Conservation (phyloP, 2,113 vertebrate species). For the Mionectes macconnelli region DNA sequence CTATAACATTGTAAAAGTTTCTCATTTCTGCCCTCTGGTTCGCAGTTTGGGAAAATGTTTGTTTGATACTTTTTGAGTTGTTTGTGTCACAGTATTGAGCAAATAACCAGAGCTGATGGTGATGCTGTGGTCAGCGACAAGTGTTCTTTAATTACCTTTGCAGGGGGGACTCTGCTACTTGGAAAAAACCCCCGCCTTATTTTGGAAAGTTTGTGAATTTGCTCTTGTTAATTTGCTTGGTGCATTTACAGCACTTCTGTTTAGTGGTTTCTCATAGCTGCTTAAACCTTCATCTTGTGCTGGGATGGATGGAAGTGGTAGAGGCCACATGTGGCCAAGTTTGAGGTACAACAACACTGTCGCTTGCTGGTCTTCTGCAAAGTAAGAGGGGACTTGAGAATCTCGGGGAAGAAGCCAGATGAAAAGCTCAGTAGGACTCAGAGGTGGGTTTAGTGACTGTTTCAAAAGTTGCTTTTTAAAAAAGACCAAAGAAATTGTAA, state of each 20-base stretch:
- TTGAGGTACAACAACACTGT: neutral
- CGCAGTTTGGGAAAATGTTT: neutral
- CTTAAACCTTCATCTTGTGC: neutral
- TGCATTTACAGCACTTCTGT: neutral
- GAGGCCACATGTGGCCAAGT: neutral
- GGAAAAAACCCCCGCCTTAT: rapidly evolving
- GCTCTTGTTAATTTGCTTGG: neutral
- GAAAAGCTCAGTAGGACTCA: neutral
- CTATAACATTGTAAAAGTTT: neutral
- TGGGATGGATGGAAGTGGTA: neutral
- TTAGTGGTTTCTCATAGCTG: neutral
- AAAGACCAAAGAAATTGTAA: neutral
- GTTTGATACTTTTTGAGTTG: neutral
- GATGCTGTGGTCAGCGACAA: neutral
- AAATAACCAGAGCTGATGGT: neutral
- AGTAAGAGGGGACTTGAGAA: neutral
- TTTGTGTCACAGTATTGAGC: neutral
- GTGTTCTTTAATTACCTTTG: neutral
- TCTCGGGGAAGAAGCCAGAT: neutral
- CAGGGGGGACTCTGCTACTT: neutral
- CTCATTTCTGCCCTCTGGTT: neutral
- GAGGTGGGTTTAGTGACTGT: neutral
- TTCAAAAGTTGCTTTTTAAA: neutral
- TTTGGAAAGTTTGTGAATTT: neutral
- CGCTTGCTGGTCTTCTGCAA: neutral